Evolutionary conservation across 1,140 invertebrate genomes (phyloP).

Genomic region (Cydia strobilella): DNA sequence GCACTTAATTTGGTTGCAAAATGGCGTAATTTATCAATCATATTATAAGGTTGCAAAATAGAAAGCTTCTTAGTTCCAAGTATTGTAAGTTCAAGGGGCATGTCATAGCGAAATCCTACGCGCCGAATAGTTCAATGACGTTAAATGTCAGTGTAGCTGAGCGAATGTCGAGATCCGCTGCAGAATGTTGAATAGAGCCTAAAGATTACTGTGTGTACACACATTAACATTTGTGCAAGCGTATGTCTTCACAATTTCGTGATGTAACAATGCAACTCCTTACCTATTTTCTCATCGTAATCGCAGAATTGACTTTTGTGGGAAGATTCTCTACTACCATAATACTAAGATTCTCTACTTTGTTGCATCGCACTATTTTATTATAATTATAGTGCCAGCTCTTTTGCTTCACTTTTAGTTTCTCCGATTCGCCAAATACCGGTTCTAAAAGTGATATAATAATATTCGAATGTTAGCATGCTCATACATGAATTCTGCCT

Average conservation of each 20-base stretch:
- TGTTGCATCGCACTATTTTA: background rate
- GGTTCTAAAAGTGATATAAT: conserved; percentile 1
- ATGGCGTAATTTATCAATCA: background rate
- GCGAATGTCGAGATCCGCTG: conserved; percentile 55
- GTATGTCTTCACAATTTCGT: conserved; percentile 12
- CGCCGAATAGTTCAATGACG: conserved; percentile 47
- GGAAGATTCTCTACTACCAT: background rate
- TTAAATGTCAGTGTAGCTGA: conserved; percentile 50
- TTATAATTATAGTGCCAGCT: background rate
- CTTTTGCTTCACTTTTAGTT: background rate
- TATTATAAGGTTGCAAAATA: conserved; percentile 14
- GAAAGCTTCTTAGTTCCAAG: conserved; percentile 23
- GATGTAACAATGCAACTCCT: conserved; percentile 14
- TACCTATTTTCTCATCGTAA: background rate
- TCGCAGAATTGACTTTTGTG: background rate
- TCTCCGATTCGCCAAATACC: background rate
- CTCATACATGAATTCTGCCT: background rate
- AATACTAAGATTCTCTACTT: no score
- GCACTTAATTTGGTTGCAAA: conserved; percentile 34
- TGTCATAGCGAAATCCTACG: conserved; percentile 42
- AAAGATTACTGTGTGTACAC: background rate
- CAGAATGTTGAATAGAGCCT: conserved; percentile 27
- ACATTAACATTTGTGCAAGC: conserved; percentile 14
- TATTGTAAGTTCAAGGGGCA: conserved; percentile 47
- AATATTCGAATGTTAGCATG: background rate